Percentiles rank a stretch among this genome's conserved stretches.
Evolutionary conservation across 2,113 vertebrate species (phyloP).

Genomic region (human): GRCh38 chr7:130441001-130441500

Average conservation of each 20-base stretch:
- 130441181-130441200: conserved; percentile 28
- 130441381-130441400: background rate
- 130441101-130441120: conserved; percentile 58
- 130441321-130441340: background rate
- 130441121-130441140: background rate
- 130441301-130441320: background rate
- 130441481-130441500: conserved; percentile 63
- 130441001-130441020: conserved; percentile 53
- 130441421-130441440: background rate
- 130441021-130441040: conserved; percentile 27
- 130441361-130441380: rapidly evolving
- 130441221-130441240: rapidly evolving
- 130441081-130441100: background rate
- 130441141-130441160: background rate
- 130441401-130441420: background rate
- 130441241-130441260: conserved; percentile 14
- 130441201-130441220: rapidly evolving
- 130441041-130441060: conserved; percentile 32
- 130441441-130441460: background rate
- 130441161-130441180: conserved; percentile 71
- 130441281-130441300: background rate
- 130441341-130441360: no score
- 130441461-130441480: background rate
- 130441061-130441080: conserved; percentile 67
- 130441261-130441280: background rate